A percentile compares a stretch with the other conserved stretches of the same genome.
phyloP scores from a whole-genome alignment of 1,140 invertebrate species.

The Ctenoplectra terminalis region DNA sequence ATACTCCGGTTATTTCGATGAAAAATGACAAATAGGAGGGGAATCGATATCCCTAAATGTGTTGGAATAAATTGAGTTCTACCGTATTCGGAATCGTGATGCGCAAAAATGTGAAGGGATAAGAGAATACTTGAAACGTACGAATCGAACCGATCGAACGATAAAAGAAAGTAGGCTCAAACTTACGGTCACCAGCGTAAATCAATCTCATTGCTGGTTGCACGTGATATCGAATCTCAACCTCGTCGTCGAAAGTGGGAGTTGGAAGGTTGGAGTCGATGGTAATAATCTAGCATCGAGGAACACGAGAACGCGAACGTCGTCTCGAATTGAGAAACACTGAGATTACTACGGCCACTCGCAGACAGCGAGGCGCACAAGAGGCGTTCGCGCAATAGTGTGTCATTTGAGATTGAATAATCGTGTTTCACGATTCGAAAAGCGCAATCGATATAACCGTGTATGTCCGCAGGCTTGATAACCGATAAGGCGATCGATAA shows the following conservation, averaged over 20 bases:
- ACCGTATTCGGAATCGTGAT: background rate
- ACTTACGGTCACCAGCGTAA: background rate
- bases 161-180: background rate
- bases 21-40: too few relatives aligned
- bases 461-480: slow-evolving; percentile 20
- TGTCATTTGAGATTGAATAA: slow-evolving; percentile 68
- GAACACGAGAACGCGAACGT: background rate
- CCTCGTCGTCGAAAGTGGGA: background rate
- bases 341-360: slow-evolving; percentile 42
- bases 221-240: background rate
- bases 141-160: background rate
- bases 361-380: slow-evolving; percentile 61
- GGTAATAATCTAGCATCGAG: background rate
- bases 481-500: slow-evolving; percentile 33
- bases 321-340: slow-evolving; percentile 52
- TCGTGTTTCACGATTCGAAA: slow-evolving; percentile 57
- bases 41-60: too few relatives aligned
- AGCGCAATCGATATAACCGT: slow-evolving; percentile 39
- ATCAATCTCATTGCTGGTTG: background rate
- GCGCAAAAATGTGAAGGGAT: background rate
- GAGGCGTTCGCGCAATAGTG: slow-evolving; percentile 54
- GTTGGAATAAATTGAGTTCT: too few relatives aligned
- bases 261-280: background rate
- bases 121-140: background rate
- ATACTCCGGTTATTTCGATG: too few relatives aligned